Evolutionary conservation across 2,113 vertebrate species (phyloP).

Genomic region (Harpagus bidentatus): DNA sequence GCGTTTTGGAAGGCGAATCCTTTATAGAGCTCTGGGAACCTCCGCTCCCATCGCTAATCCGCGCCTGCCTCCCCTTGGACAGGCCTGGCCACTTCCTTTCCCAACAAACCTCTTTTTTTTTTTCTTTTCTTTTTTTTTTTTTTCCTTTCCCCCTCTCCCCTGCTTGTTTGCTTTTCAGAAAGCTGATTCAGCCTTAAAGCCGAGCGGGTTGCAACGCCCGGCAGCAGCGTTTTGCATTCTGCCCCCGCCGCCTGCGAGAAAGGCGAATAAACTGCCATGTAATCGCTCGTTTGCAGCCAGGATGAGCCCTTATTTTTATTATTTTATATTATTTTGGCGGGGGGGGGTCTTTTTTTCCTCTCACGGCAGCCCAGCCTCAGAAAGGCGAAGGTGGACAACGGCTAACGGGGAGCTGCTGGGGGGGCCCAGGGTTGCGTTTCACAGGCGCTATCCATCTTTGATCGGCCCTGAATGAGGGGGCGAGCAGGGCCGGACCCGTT

Average conservation of each 20-base stretch:
- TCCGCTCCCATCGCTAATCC: not conserved
- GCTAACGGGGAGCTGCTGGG: too few relatives aligned
- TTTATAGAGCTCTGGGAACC: not conserved
- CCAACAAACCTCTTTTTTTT: not conserved
- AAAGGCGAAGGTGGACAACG: too few relatives aligned
- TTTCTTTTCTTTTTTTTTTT: too few relatives aligned
- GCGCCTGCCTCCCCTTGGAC: conserved; percentile 41
- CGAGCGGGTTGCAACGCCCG: not conserved
- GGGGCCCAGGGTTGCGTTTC: too few relatives aligned
- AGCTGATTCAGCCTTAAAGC: conserved; percentile 41
- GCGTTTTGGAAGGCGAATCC: not conserved
- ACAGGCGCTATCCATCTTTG: too few relatives aligned
- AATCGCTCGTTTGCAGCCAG: not conserved
- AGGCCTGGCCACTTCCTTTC: not conserved
- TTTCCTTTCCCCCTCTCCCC: too few relatives aligned
- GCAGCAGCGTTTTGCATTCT: not conserved
- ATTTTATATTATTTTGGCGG: not conserved
- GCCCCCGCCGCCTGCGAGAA: not conserved
- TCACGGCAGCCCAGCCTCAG: too few relatives aligned
- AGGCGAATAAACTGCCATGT: not conserved
- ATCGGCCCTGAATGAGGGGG: too few relatives aligned
- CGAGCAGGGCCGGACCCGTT: too few relatives aligned
- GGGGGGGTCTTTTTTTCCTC: too few relatives aligned
- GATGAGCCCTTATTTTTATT: not conserved
- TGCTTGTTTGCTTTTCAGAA: not conserved